These are phyloP conservation scores for Cenopis cana DNA, from an alignment of 2,888 invertebrate genomes.

Conservation along the genomic window DNA sequence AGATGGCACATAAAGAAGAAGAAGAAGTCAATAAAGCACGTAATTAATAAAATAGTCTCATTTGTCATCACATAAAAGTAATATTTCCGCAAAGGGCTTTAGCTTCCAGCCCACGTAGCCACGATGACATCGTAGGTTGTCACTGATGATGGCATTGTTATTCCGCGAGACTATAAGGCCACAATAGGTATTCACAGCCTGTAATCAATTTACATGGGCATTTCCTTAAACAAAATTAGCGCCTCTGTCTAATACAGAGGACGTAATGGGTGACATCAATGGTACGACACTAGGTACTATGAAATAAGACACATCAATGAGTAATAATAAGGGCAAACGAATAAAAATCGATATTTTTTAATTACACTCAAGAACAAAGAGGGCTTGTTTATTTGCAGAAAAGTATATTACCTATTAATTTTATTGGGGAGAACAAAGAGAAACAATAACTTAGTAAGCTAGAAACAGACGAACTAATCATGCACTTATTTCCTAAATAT, in stretches of 20 bases:
- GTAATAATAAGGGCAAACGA: no score
- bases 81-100: constrained; percentile 77
- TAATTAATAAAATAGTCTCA: neutral
- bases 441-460: no score
- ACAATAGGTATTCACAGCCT: constrained; percentile 36
- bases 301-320: no score
- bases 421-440: no score
- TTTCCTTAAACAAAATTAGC: constrained; percentile 53
- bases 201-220: constrained; percentile 46
- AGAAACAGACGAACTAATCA: no score
- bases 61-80: constrained; percentile 36
- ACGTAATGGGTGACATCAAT: constrained; percentile 8
- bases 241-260: constrained; percentile 23
- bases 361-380: no score
- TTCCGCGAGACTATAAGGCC: constrained; percentile 61
- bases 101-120: constrained; percentile 74
- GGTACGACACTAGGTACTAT: neutral
- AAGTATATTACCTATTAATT: no score
- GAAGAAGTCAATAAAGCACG: no score
- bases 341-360: no score
- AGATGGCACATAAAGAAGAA: no score
- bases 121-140: constrained; percentile 60
- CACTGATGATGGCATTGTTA: constrained; percentile 68
- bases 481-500: no score
- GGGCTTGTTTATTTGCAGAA: no score